Evolutionary conservation across 2,888 invertebrate genomes (phyloP), one percentile per base, ranked within the genome.

Genomic region (Athetis lepigone): DNA sequence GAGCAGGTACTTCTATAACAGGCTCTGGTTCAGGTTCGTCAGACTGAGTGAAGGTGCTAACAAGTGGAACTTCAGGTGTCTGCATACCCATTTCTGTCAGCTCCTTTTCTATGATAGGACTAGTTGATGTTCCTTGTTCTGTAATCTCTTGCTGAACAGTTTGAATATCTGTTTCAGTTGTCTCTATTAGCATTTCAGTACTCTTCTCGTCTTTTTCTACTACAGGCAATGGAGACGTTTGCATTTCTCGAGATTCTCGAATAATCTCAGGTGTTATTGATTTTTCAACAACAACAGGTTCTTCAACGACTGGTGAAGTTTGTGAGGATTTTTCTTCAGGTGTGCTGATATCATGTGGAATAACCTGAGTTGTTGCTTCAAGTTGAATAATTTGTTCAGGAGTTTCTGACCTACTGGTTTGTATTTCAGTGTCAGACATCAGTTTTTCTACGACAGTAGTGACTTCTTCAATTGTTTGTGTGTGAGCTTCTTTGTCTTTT

Each of bases 311-410:
- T 50, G 93, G 89, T 18, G 91, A 86, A 18, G 96, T 96, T 80
- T 96, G 96, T 43, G 95, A 94, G 73, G 92, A 95, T 61, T 92
- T 95, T 75, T 95, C 95, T 77, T 90, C 92, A 4, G 92, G 90
- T 60, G 76, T 74, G 23, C 61, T 73, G 37, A 92, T 91, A 57
- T 94, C 93, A 49, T 90, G 88, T 18, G 92, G 87, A 57, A 92
- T 82, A n/a, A 96, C 95, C 85, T 96, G 96, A 39, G 95, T 95
- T 33, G 92, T 94, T 2, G 95, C 95, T 88, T 96, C 96, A 27
- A 92, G 87, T 46, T 94, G 90, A 19, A 86, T 74, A 2, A 90
- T 77, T 70, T 88, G 84, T 61, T 90, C 90, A 7, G 94, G 94
- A 49, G 90, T 89, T 79, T 86, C 89, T 19, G 88, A 77, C 63